Evolutionary conservation across 2,888 invertebrate genomes (phyloP).

Genomic region (Rhodophaea formosa): DNA sequence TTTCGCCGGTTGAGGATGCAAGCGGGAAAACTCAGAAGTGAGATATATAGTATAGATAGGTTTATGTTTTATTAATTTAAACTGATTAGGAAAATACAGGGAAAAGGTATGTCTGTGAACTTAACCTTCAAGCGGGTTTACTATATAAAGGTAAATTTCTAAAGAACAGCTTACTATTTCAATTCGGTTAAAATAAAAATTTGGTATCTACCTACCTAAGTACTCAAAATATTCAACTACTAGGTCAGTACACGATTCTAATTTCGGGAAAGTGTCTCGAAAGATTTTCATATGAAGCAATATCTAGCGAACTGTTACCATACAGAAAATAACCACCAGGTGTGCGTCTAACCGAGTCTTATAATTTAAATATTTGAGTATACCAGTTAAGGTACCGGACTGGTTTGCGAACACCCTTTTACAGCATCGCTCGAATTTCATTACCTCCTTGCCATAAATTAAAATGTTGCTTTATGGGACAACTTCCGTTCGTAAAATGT

Average conservation of each 20-base stretch:
- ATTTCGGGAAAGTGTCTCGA: background rate
- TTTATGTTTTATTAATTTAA: too few species aligned
- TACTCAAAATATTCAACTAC: too few species aligned
- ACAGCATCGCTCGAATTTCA: background rate
- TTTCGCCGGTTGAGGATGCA: too few species aligned
- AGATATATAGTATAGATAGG: too few species aligned
- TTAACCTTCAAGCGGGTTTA: too few species aligned
- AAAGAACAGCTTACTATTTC: too few species aligned
- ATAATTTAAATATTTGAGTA: slow-evolving; percentile 1
- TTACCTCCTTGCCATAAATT: background rate
- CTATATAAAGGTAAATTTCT: too few species aligned
- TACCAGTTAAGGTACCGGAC: slow-evolving; percentile 2
- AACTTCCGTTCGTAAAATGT: background rate
- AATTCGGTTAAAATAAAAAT: too few species aligned
- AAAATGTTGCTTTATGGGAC: background rate
- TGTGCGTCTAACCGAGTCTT: background rate
- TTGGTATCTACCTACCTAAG: too few species aligned
- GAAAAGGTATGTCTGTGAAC: too few species aligned
- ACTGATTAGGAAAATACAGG: too few species aligned
- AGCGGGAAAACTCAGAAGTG: too few species aligned
- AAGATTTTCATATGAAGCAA: background rate
- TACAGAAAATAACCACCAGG: background rate
- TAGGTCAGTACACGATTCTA: background rate
- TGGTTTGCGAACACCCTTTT: background rate
- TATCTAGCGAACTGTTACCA: background rate